Evolutionary conservation across 2,888 invertebrate genomes (phyloP), one percentile per base, ranked within the genome.

Genomic region (Abrostola tripartita): DNA sequence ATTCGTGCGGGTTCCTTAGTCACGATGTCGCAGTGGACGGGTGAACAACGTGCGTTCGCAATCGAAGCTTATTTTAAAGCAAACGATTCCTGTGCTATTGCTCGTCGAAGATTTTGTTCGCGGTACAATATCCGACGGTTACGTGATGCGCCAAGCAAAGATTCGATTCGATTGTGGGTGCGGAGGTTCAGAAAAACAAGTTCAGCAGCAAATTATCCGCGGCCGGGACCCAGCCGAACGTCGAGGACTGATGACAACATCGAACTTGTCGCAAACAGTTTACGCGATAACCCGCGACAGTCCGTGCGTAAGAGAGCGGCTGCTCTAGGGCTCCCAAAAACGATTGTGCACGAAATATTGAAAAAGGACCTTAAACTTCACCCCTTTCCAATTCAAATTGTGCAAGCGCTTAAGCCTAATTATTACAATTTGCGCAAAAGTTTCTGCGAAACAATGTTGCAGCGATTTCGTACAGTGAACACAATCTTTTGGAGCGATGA

Each of bases 351-450:
- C 12, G 57, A 65, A 63, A 71, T 70, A 51, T 62, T 74, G 56
- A 71, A 60, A 41, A 68, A 62, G 56, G 63, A 72, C 50, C 56
- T 71, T 56, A 60, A 57, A 61, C 54, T 64, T 62, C 71, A 72
- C 38, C 67, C 65, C 7, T 71, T 70, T 44, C 68, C 72, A 60
- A 68, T 69, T 63, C 71, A 74, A 65, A 55, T 74, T 36, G 69
- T 78, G 47, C 75, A 76, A 65, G 74, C 60, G 38, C 62, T 76
- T 44, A 24, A 24, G 36, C 65, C 62, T 38, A 66, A 60, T 61
- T 67, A 78, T 65, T 63, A n/a, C n/a, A n/a, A n/a, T n/a, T n/a
- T n/a, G n/a, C 73, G 72, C 6, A 67, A 65, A 68, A 62, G 9
- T 38, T 69, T 53, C 14, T 59, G 52, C 9, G 49, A 60, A 11